Evolutionary conservation across 2,888 invertebrate species (phyloP), one percentile per base, ranked within the genome.

Genomic region (Meiosimyza platycephala): DNA sequence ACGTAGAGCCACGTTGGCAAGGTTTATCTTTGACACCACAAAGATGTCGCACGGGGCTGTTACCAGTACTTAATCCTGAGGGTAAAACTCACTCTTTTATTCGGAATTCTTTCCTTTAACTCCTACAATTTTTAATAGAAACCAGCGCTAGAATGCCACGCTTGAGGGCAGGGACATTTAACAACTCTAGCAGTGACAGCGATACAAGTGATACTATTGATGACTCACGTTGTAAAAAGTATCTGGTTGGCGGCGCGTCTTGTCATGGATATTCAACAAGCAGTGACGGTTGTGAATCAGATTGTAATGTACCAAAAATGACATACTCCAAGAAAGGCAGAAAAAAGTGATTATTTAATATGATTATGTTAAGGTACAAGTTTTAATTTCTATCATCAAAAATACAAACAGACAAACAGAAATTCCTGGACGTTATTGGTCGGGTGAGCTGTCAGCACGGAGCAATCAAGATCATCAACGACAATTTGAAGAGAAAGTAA

Each of bases 381-480:
- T 15, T 15, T 71, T 65, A 4, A 16, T 65, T 54, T 48, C 22
- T 28, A 68, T 65, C 13, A 6, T 40, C 9, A 40, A 40, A 40
- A 52, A 68, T 28, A 12, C 47, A 15, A 65, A 16, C 28, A 82
- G 82, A 33, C 78, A 79, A 47, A 79, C 80, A 12, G 82, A 82
- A 52, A 80, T 89, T 60, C 88, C 88, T 12, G 91, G 90, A 6
- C 90, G 92, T 33, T 90, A 91, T 80, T 95, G 95, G 95, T 92
- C 92, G 75, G 88, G 91, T 22, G 92, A 93, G 78, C 88, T 93
- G 72, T 93, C 94, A 0, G 93, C 94, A 6, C 90, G 95, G 78
- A 94, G 93, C 82, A 96, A 96, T 88, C 95, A 96, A 85, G 95
- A 96, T 85, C 93, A 94, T 80, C 96, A 95, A 85, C 88, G 96